These are phyloP conservation scores for Panagrolaimus sp. DNA, from an alignment of 1,140 invertebrate genomes.

Conservation along the genomic window DNA sequence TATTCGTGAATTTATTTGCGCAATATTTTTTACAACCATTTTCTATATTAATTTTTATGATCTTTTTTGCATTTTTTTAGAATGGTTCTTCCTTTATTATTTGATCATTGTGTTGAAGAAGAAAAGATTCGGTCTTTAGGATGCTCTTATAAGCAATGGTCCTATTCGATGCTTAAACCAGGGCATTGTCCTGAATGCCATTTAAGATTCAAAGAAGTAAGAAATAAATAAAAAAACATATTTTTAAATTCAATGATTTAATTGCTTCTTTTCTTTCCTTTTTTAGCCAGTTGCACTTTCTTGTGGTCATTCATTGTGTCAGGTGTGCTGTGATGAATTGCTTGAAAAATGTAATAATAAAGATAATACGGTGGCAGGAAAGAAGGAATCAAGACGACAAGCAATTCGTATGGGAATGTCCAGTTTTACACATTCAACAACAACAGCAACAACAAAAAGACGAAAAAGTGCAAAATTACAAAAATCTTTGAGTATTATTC, in stretches of 20 bases:
- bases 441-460: background rate
- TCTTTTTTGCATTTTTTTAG: too few species aligned
- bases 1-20: too few species aligned
- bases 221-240: background rate
- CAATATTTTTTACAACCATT: too few species aligned
- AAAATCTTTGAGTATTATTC: too few species aligned
- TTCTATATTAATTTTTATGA: too few species aligned
- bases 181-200: conserved; percentile 5
- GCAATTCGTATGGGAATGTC: background rate
- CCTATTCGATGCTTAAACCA: background rate
- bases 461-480: too few species aligned
- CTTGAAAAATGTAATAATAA: conserved; percentile 8
- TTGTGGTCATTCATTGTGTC: conserved; percentile 16
- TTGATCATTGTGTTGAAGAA: background rate
- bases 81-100: too few species aligned
- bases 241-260: background rate
- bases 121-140: background rate
- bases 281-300: conserved; percentile 5
- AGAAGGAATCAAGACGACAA: background rate
- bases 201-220: background rate
- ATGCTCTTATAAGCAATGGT: background rate
- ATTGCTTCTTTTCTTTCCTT: background rate
- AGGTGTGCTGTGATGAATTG: conserved; percentile 2
- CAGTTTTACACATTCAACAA: background rate
- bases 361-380: background rate